Percentiles rank a stretch among this genome's conserved stretches.
phyloP scores from a whole-genome alignment of 2,113 vertebrate genomes.

The Clarias macrocephalus region DNA sequence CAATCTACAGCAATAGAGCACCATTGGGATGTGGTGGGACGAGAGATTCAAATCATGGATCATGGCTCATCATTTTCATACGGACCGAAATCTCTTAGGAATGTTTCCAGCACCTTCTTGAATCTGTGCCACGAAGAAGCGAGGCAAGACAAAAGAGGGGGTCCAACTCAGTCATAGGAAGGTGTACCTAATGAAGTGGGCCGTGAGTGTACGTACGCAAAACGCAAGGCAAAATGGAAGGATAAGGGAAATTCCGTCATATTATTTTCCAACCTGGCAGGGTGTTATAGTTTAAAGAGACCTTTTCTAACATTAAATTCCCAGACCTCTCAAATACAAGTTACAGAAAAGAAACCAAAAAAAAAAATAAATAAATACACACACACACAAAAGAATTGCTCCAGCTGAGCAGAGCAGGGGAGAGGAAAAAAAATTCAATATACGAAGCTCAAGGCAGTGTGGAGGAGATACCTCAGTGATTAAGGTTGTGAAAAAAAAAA shows the following conservation, averaged over 20 bases:
- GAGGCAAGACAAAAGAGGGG: too few relatives aligned
- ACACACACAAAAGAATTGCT: background rate
- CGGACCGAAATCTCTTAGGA: too few relatives aligned
- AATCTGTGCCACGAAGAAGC: too few relatives aligned
- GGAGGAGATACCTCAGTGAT: background rate
- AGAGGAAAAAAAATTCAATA: background rate
- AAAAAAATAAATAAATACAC: too few relatives aligned
- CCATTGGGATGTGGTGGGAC: too few relatives aligned
- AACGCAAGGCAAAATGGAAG: background rate
- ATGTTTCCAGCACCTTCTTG: too few relatives aligned
- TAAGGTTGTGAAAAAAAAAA: background rate
- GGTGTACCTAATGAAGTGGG: too few relatives aligned
- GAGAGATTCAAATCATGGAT: too few relatives aligned
- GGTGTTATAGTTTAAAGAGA: conserved; percentile 26
- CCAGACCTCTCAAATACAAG: conserved; percentile 24
- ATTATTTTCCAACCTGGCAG: conserved; percentile 45
- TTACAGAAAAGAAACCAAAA: conserved; percentile 15
- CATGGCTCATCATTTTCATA: too few relatives aligned
- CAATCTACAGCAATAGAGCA: too few relatives aligned
- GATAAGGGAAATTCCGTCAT: conserved; percentile 21
- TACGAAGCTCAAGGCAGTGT: conserved; percentile 1
- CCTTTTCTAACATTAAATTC: conserved; percentile 34
- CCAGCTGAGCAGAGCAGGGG: background rate
- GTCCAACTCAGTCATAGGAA: too few relatives aligned
- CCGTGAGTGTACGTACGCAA: background rate